Conservation (phyloP, 2,888 invertebrate genomes). For the Apamea monoglypha region DNA sequence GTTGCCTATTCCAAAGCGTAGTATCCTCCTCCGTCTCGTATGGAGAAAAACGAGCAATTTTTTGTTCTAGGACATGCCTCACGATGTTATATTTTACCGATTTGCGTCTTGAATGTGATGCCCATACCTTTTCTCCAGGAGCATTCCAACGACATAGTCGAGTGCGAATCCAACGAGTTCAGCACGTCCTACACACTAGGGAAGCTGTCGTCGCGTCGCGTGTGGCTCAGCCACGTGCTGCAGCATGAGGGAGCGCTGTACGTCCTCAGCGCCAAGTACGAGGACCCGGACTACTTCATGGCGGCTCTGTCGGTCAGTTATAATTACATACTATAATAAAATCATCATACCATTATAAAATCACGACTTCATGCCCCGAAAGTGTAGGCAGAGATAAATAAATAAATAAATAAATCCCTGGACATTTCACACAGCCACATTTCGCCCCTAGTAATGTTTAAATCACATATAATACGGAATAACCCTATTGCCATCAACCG, state of each 20-base stretch:
- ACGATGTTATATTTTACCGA: no score
- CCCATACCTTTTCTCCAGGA: conserved; percentile 66
- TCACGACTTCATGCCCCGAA: neutral
- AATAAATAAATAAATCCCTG: no score
- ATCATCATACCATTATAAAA: neutral
- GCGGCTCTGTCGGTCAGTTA: conserved; percentile 68
- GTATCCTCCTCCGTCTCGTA: no score
- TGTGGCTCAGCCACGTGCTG: conserved; percentile 70
- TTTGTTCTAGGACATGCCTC: no score
- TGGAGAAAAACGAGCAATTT: no score
- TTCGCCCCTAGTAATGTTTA: neutral
- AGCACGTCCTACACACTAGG: conserved; percentile 70
- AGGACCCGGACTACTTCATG: conserved; percentile 71
- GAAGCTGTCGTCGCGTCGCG: conserved; percentile 46
- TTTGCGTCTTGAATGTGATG: neutral
- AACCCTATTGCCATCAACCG: neutral
- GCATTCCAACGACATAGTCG: conserved; percentile 70
- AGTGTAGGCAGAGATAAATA: neutral
- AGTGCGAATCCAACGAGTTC: conserved; percentile 63
- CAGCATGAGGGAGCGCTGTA: conserved; percentile 67
- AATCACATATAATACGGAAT: neutral
- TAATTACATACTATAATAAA: neutral
- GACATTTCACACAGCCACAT: no score
- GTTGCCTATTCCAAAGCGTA: neutral
- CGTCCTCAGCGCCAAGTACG: conserved; percentile 74